Percentiles rank a stretch among this genome's conserved stretches.
phyloP scores from a whole-genome alignment of 2,797 vertebrate genomes.

The Acanthurus leucopareius region DNA sequence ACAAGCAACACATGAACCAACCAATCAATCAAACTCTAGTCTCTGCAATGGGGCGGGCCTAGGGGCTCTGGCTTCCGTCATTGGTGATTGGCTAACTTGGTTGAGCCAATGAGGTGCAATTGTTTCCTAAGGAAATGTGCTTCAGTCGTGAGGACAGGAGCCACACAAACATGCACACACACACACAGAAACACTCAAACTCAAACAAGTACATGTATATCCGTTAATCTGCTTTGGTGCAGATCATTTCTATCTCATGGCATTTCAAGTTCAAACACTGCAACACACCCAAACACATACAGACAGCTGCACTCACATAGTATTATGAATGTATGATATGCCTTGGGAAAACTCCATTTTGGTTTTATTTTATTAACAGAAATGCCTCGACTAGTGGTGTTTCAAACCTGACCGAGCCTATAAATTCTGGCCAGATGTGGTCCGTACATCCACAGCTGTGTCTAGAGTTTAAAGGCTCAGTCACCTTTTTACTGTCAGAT shows the following conservation, averaged over 20 bases:
- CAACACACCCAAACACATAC: conserved; percentile 30
- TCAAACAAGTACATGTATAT: conserved; percentile 23
- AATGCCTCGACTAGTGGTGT: conserved; percentile 62
- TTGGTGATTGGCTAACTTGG: conserved; percentile 72
- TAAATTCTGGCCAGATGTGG: conserved; percentile 37
- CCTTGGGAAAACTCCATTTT: conserved; percentile 73
- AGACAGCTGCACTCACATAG: conserved; percentile 52
- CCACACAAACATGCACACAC: conserved; percentile 42
- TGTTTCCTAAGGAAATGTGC: conserved; percentile 90
- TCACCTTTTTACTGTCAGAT: conserved; percentile 34
- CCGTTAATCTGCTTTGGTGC: conserved; percentile 59
- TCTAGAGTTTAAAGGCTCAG: conserved; percentile 49
- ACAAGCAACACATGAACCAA: conserved; percentile 33
- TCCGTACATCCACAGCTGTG: conserved; percentile 27
- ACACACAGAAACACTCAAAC: conserved; percentile 21
- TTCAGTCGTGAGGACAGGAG: conserved; percentile 78
- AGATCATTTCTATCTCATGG: conserved; percentile 55
- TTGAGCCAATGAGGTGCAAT: conserved; percentile 82
- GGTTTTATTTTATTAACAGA: conserved; percentile 66
- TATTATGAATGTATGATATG: conserved; percentile 84
- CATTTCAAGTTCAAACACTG: conserved; percentile 46
- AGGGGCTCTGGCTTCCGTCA: conserved; percentile 71
- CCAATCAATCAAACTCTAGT: conserved; percentile 37
- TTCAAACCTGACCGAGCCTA: conserved; percentile 44
- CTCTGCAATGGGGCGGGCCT: conserved; percentile 35